These are phyloP conservation scores for Hyalella azteca DNA, from an alignment of 2,888 invertebrate species.

Conservation along the genomic window DNA sequence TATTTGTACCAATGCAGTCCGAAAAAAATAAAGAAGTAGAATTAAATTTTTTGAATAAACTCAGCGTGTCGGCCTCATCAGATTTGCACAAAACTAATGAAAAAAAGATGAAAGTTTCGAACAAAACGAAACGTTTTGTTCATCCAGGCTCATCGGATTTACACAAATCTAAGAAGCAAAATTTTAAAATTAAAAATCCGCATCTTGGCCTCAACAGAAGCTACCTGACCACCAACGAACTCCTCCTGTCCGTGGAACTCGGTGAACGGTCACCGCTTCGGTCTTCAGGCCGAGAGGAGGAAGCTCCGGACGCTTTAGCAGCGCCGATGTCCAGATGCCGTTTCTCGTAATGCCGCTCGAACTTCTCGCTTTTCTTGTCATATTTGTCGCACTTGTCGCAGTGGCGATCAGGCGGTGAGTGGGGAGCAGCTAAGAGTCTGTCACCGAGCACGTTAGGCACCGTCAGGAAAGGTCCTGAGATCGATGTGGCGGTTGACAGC, in stretches of 20 bases:
- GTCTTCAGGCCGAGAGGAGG: constrained; percentile 2
- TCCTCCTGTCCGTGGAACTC: constrained; percentile 1
- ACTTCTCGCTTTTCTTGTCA: constrained; percentile 27
- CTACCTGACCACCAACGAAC: constrained; percentile 23
- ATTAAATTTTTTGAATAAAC: too few species aligned
- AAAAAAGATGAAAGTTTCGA: too few species aligned
- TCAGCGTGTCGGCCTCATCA: too few species aligned
- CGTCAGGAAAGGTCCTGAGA: constrained; percentile 26
- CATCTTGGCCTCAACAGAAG: neutral
- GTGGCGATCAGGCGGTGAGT: constrained; percentile 31
- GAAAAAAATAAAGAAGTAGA: too few species aligned
- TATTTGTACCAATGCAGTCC: too few species aligned
- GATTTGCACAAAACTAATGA: too few species aligned
- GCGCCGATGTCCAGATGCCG: neutral
- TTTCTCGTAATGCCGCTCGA: constrained; percentile 20
- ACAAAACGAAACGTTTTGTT: too few species aligned
- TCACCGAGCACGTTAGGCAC: constrained; percentile 14
- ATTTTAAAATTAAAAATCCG: too few species aligned
- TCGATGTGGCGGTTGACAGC: constrained; percentile 24
- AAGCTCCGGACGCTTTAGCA: neutral
- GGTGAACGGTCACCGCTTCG: constrained; percentile 17
- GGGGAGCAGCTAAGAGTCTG: neutral
- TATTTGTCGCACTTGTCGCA: constrained; percentile 26
- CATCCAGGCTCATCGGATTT: too few species aligned
- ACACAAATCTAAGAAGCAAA: too few species aligned